These are phyloP conservation scores for Lepetodrilus schrolli DNA, from an alignment of 2,888 invertebrate species.

Conservation along the genomic window DNA sequence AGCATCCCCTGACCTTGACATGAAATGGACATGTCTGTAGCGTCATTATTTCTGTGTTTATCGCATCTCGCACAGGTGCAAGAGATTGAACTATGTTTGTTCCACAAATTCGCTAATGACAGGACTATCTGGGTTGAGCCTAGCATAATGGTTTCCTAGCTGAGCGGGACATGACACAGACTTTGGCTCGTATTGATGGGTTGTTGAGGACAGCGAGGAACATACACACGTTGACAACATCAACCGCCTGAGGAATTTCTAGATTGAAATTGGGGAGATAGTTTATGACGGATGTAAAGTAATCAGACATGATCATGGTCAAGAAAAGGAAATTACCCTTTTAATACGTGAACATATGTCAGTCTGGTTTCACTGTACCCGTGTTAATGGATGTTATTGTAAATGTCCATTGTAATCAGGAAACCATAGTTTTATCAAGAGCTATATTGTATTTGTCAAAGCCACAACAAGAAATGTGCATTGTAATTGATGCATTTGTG, in stretches of 20 bases:
- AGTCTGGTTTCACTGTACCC: not conserved
- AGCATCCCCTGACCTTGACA: not conserved
- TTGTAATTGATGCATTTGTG: too few relatives aligned
- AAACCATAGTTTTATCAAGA: too few relatives aligned
- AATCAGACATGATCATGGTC: conserved; percentile 4
- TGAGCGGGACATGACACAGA: conserved; percentile 1
- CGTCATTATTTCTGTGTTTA: not conserved
- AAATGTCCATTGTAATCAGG: too few relatives aligned
- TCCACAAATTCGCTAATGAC: conserved; percentile 15
- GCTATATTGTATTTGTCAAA: too few relatives aligned
- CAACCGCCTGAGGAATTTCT: conserved; percentile 35
- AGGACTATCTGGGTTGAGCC: conserved; percentile 1
- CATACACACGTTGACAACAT: conserved; percentile 9
- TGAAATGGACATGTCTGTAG: not conserved
- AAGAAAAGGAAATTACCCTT: not conserved
- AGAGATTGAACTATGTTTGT: not conserved
- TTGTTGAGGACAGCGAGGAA: too few relatives aligned
- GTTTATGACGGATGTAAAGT: not conserved
- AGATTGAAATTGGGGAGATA: conserved; percentile 11
- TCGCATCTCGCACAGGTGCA: not conserved
- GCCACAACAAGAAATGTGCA: too few relatives aligned
- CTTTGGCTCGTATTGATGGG: too few relatives aligned
- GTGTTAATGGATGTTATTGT: too few relatives aligned
- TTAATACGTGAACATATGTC: conserved; percentile 17
- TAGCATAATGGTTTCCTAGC: not conserved